Base-by-base conservation (phyloP, 2,888 invertebrate species). In the Norana najaformis region DNA sequence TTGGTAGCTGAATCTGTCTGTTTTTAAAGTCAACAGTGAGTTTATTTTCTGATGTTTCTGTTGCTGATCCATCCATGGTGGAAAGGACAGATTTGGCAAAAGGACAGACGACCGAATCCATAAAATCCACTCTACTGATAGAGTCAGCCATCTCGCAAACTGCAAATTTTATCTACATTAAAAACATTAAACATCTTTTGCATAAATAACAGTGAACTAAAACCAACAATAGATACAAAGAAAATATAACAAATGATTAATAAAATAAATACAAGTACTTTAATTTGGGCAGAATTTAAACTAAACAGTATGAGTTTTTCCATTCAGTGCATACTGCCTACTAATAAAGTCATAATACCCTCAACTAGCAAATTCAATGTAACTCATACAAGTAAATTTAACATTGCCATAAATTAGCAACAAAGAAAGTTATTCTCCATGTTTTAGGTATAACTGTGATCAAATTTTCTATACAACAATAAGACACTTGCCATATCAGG, bases 11-110 rank as follows among this genome's bases (percentile, higher is more conserved):
- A 85, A 85, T 37, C 37, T 23, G 35, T 35, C 85, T 37, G 85
- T 36, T 85, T 20, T 85, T 35, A 85, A 85, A 85, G 37, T 85
- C 85, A 36, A 85, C 85, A 37, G 36, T 85, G 11, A 85, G 85
- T 36, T 36, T 36, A 37, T 23, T 23, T 36, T 23, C 85, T 13
- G 11, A 18, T 23, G 20, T 36, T 85, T 85, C 37, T 36, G 35
- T 16, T 8, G 23, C 35, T 37, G 85, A 85, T 37, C 85, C 85
- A 85, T 36, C 23, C 20, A 5, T 36, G 30, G 14, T 23, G 20
- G 36, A 36, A 35, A 16, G 85, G 36, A 37, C 8, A n/a, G 0
- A 69, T n/a, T n/a, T 69, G 30, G n/a, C 69, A 69, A 69, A 69
- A 0, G 69, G n/a, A 69, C 69, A 69, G 69, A n/a, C n/a, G 69